phyloP scores from a whole-genome alignment of 2,888 invertebrate genomes.

The Stegophylla sp. region DNA sequence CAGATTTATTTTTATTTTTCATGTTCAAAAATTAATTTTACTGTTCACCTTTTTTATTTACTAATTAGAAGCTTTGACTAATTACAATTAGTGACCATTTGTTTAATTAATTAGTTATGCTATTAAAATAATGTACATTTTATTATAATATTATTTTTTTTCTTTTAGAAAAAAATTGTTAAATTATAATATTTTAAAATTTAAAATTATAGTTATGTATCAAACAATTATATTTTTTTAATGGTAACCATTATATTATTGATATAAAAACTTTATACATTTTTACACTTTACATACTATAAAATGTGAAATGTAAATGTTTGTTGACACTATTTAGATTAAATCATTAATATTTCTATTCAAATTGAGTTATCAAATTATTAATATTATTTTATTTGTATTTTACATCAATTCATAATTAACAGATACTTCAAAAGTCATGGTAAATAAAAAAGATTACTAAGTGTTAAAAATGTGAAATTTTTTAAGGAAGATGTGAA shows the following conservation, averaged over 20 bases:
- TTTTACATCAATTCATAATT: neutral
- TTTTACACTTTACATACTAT: constrained; percentile 13
- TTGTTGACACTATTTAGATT: constrained; percentile 48
- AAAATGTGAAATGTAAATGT: constrained; percentile 17
- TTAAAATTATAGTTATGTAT: constrained; percentile 49
- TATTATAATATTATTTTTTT: constrained; percentile 7
- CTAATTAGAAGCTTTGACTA: constrained; percentile 36
- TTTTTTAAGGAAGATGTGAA: no score
- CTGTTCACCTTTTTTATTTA: constrained; percentile 10
- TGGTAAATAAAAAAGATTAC: neutral
- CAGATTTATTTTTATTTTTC: neutral
- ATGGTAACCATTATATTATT: constrained; percentile 24
- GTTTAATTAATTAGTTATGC: constrained; percentile 11
- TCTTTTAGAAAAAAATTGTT: constrained; percentile 43
- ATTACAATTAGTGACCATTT: constrained; percentile 11
- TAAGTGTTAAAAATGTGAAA: no score
- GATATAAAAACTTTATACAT: constrained; percentile 18
- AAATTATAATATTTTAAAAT: constrained; percentile 7
- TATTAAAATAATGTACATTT: constrained; percentile 26
- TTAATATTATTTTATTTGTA: neutral
- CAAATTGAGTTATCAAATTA: neutral
- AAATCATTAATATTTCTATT: constrained; percentile 46
- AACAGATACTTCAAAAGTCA: neutral
- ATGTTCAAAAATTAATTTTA: neutral
- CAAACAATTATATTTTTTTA: constrained; percentile 56